These are phyloP conservation scores for Turnix velox DNA, from an alignment of 2,113 vertebrate species.

Conservation along the genomic window DNA sequence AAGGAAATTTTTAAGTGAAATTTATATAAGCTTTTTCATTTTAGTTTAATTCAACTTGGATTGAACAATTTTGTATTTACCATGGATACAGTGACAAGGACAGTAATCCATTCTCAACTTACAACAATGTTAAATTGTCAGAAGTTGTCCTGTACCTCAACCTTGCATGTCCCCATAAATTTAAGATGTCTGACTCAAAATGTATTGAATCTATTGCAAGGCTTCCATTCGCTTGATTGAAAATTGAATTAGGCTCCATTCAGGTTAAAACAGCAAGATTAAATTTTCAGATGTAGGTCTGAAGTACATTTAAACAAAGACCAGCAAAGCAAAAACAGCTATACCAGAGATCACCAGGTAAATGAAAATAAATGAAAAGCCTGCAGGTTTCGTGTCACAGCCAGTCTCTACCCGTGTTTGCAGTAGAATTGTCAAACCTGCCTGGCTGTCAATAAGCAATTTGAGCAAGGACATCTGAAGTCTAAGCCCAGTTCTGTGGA, in stretches of 20 bases:
- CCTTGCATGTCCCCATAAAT: background rate
- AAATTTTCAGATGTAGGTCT: background rate
- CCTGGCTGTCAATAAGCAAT: background rate
- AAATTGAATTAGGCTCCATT: constrained; percentile 1
- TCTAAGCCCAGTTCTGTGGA: background rate
- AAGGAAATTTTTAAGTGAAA: constrained; percentile 14
- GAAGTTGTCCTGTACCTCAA: background rate
- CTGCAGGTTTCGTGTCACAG: background rate
- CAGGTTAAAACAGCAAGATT: background rate
- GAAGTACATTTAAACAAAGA: background rate
- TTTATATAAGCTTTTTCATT: background rate
- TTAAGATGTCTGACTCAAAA: background rate
- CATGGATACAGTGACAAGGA: background rate
- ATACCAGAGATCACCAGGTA: background rate
- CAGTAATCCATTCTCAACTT: background rate
- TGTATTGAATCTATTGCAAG: constrained; percentile 6
- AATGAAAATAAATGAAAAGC: background rate
- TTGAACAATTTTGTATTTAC: background rate
- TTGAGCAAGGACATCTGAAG: background rate
- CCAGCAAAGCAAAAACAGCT: background rate
- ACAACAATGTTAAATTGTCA: background rate
- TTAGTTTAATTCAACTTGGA: background rate
- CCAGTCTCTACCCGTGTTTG: background rate
- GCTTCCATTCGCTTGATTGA: background rate
- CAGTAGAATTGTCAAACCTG: background rate